phyloP scores from a whole-genome alignment of 1,140 invertebrate species.

The Riptortus pedestris region DNA sequence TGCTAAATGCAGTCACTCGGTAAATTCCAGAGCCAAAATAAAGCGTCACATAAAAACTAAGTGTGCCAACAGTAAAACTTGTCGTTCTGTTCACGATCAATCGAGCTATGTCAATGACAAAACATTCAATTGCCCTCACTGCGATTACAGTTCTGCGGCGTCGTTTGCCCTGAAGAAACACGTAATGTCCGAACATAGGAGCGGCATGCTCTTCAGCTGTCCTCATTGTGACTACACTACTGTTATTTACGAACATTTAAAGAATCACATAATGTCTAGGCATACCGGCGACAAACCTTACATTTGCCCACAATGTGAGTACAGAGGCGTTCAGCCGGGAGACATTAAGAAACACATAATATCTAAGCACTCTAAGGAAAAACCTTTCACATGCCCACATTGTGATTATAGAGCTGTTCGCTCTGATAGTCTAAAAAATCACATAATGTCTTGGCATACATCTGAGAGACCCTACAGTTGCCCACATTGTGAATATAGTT shows the following conservation, averaged over 20 bases:
- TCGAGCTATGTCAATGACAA: too few relatives aligned
- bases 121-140: neutral
- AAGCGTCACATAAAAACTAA: too few relatives aligned
- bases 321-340: neutral
- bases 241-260: neutral
- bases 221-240: neutral
- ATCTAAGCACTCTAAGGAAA: neutral
- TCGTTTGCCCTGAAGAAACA: neutral
- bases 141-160: neutral
- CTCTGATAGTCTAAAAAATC: neutral
- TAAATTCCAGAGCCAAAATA: too few relatives aligned
- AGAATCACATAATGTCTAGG: neutral
- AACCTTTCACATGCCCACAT: constrained; percentile 8
- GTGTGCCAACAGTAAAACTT: too few relatives aligned
- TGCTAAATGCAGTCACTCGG: too few relatives aligned
- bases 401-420: constrained; percentile 6
- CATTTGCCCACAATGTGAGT: neutral
- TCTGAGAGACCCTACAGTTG: neutral
- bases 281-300: neutral
- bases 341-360: constrained; percentile 4
- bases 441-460: constrained; percentile 2
- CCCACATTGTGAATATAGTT: constrained; percentile 8
- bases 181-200: neutral
- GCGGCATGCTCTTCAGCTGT: neutral
- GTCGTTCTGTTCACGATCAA: too few relatives aligned